Base-by-base conservation (phyloP, 1,140 invertebrate species). In the Drosophila neocordata region DNA sequence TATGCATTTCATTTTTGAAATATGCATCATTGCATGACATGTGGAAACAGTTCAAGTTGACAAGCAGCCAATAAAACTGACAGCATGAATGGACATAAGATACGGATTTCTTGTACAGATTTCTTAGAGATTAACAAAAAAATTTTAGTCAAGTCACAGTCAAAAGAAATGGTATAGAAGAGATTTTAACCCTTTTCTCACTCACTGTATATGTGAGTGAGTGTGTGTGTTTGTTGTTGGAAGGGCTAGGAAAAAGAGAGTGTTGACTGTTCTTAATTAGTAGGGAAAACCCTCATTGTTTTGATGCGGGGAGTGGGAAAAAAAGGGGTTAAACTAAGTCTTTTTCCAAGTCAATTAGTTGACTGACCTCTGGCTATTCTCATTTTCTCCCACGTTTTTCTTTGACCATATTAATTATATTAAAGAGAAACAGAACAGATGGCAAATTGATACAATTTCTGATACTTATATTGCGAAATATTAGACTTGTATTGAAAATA, bases 41-140 rank as follows among this genome's bases (percentile, higher is more conserved):
- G 78, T 69, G 82, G 61, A 87, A 75, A 79, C 79, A 89, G 75
- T 90, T 80, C 63, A 69, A 70, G 87, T 90, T 85, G 87, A 90
- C 87, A 87, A 82, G 65, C 61, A 73, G 79, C 82, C 79, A 89
- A 82, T 87, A 81, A 74, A 87, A 87, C 87, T 89, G 85, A 89
- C 87, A 89, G 82, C 79, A 79, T 79, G 89, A 90, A 89, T 85
- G 81, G 87, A 74, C 71, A 74, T 67, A 57, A 63, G 71, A 61
- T 58, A 73, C 74, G 72, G 72, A 48, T 44, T 56, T 53, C 41
- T 48, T 20, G 41, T 48, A 18, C 7, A 48, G 41, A 48, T 48
- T 48, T 48, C 41, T 55, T 34, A 12, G 37, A 37, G 37, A 74
- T 74, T 74, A 65, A 56, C 63, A 44, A 87, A 55, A 37, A 35